Base-by-base conservation (phyloP, 2,797 vertebrate species). In the Hippopotamyrus pictus region DNA sequence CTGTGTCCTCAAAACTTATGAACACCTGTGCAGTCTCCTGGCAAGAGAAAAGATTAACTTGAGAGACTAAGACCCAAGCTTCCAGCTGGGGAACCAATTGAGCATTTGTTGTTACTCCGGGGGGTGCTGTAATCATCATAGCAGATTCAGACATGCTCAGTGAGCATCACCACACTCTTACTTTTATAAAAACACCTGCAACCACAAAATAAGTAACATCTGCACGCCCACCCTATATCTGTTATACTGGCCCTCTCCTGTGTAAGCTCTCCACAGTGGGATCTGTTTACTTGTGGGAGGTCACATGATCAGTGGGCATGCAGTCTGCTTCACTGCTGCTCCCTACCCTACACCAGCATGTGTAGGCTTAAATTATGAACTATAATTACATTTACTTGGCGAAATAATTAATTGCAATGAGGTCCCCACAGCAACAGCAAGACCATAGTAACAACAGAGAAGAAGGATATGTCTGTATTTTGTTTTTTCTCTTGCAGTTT, bases 301-400 rank as follows among this genome's bases (percentile, higher is more conserved):
- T 85, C 83, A 85, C 83, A 51, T 85, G 83, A 85, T 85, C 83
- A 85, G 11, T 51, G 46, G n/a, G 83, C 12, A 51, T 29, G 83
- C 83, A 50, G 25, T 29, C 83, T 53, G 46, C 12, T 85, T 22
- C 46, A 48, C 22, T 53, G 50, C n/a, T 25, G 22, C 46, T 22
- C 46, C 37, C 73, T 37, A 19, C 7, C 48, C 48, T 51, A 53
- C n/a, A 44, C 48, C 50, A 53, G 11, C 83, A 48, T 50, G 41
- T 85, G 82, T 11, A 51, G 44, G 41, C 82, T 79, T 79, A n/a
- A 85, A 48, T 85, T 50, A 85, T 53, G 25, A 46, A 50, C 9
- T 85, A 50, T 85, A 51, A 50, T 53, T 25, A 51, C 83, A 85
- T 85, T 85, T 29, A 12, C 44, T 51, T 8, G 50, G 50, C 0